Evolutionary conservation across 2,113 vertebrate species (phyloP).

Genomic region (Xiphias gladius): DNA sequence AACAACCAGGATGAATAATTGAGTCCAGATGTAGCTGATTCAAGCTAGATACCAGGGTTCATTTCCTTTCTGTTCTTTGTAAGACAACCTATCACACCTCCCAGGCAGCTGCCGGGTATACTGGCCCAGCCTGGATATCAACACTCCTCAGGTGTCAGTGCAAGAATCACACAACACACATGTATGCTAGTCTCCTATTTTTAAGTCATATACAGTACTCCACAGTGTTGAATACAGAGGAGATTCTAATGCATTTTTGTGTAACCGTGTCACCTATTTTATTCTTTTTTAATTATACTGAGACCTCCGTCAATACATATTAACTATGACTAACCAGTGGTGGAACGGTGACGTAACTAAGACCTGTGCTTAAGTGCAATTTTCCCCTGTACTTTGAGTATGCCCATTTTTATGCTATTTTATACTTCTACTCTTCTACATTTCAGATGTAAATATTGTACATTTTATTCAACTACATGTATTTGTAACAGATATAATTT

Average conservation of each 20-base stretch:
- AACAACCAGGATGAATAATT: constrained; percentile 89
- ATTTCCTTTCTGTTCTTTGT: constrained; percentile 99
- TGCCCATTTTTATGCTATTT: neutral
- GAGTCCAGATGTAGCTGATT: constrained; percentile 97
- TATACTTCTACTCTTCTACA: neutral
- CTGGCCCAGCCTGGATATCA: constrained; percentile 92
- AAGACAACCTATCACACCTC: constrained; percentile 98
- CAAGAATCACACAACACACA: constrained; percentile 66
- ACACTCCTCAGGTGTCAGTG: constrained; percentile 85
- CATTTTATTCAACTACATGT: neutral
- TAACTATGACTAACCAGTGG: neutral
- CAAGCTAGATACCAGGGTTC: constrained; percentile 95
- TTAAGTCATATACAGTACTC: neutral
- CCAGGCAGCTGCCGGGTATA: constrained; percentile 89
- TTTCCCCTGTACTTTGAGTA: neutral
- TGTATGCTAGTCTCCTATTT: constrained; percentile 26
- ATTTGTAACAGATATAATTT: neutral
- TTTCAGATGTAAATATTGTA: neutral
- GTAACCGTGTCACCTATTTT: neutral
- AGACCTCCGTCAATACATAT: neutral
- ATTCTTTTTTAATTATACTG: neutral
- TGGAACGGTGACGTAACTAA: neutral
- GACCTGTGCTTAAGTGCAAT: neutral
- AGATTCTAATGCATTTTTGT: neutral
- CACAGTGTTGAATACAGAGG: neutral